phyloP scores from a whole-genome alignment of 2,113 vertebrate species.

The Montifringilla adamsi region DNA sequence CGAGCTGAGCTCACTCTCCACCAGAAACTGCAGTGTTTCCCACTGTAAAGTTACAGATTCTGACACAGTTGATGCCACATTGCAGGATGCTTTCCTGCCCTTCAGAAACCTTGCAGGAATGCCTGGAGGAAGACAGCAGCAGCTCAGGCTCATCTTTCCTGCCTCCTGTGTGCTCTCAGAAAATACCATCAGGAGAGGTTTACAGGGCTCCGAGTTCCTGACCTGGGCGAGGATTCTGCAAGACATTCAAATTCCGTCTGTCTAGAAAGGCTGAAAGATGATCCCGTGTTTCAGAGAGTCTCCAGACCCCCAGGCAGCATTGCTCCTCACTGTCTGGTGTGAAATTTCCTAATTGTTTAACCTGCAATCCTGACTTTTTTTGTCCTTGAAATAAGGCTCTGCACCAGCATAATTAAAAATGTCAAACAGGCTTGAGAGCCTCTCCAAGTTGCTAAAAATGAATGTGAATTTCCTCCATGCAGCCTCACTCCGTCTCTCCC shows the following conservation, averaged over 20 bases:
- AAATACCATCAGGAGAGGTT: not conserved
- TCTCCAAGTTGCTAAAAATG: constrained; percentile 60
- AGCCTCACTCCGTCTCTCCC: not conserved
- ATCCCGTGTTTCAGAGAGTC: not conserved
- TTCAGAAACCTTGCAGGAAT: not conserved
- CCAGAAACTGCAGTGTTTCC: not conserved
- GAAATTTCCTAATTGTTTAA: constrained; percentile 37
- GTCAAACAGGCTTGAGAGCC: constrained; percentile 65
- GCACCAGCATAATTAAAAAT: constrained; percentile 53
- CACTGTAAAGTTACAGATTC: not conserved
- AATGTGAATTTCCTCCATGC: constrained; percentile 43
- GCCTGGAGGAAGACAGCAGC: not conserved
- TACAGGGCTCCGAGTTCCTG: not conserved
- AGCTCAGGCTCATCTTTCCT: not conserved
- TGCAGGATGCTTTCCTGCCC: not conserved
- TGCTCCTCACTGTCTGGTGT: not conserved
- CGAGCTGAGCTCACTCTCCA: not conserved
- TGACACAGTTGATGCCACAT: not conserved
- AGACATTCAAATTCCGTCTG: constrained; percentile 36
- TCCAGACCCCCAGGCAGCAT: constrained; percentile 5
- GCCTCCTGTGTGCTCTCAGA: not conserved
- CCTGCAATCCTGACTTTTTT: constrained; percentile 24
- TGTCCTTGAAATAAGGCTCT: constrained; percentile 29
- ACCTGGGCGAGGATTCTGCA: constrained; percentile 29
- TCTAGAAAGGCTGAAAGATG: constrained; percentile 23